Conservation (phyloP, 1,140 invertebrate genomes). For the Chrysoperla carnea region DNA sequence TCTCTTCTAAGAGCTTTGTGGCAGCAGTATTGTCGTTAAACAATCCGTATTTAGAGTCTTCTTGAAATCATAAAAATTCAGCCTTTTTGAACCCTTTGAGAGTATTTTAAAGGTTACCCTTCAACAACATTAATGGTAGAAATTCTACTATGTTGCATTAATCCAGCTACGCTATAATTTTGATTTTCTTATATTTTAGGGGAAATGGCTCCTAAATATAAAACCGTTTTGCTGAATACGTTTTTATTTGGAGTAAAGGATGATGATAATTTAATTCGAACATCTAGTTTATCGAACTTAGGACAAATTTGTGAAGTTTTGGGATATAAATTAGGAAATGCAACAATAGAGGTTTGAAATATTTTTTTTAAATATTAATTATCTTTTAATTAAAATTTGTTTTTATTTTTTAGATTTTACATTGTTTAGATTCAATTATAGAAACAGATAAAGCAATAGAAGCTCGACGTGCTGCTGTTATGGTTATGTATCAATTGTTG, state of each 20-base stretch:
- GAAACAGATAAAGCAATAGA: slow-evolving; percentile 47
- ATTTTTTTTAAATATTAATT: slow-evolving; percentile 1
- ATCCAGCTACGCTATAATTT: too few species aligned
- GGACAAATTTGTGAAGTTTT: slow-evolving; percentile 66
- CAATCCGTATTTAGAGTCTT: too few species aligned
- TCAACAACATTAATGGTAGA: too few species aligned
- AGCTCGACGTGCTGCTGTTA: slow-evolving; percentile 58
- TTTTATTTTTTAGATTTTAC: slow-evolving; percentile 38
- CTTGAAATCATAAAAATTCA: too few species aligned
- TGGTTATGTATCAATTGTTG: slow-evolving; percentile 52
- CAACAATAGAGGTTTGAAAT: slow-evolving; percentile 46
- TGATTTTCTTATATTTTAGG: slow-evolving; percentile 31
- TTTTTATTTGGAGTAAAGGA: slow-evolving; percentile 51
- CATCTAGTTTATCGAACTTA: slow-evolving; percentile 69
- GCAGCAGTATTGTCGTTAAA: too few species aligned
- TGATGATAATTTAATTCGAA: slow-evolving; percentile 51
- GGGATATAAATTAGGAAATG: slow-evolving; percentile 48
- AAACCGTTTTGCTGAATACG: slow-evolving; percentile 48
- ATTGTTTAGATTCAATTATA: slow-evolving; percentile 46
- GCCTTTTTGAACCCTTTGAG: too few species aligned
- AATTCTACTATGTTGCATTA: too few species aligned
- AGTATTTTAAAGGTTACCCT: too few species aligned
- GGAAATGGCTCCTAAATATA: slow-evolving; percentile 53
- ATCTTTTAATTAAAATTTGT: slow-evolving; percentile 6
- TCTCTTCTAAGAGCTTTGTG: too few species aligned